Base-by-base conservation (phyloP, 2,888 invertebrate genomes). In the Noctua janthina region DNA sequence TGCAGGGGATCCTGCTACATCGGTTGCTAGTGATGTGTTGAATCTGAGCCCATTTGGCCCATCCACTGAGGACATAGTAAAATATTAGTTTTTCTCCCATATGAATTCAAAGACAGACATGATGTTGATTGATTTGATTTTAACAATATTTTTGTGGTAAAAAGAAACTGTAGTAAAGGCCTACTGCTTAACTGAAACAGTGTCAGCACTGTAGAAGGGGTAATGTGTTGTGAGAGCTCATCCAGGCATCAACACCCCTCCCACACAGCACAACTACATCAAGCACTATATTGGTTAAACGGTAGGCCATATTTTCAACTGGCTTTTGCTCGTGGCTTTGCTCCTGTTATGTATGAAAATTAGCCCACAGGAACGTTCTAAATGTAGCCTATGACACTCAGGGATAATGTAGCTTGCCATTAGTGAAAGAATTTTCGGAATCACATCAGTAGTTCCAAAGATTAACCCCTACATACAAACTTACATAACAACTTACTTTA, bases 41-140 rank as follows among this genome's bases (percentile, higher is more conserved):
- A 97, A 97, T 87, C 95, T 94, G 0, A 97, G 93, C 56, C 97
- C 97, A 91, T 97, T 97, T 11, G 97, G 97, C 20, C 97, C 97
- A 90, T 97, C 97, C 85, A 97, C 97, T 97, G 91, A 56, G 2
- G 15, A 69, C 4, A 69, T 64, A 15, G 15, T 56, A 1, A 8
- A 29, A 3, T 10, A 54, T 39, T 35, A 1, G 51, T 71, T 79
- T n/a, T 11, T 56, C 29, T 79, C 5, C 10, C 2, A 35, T 46
- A 29, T 43, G 15, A 1, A 29, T 8, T 35, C 1, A 23, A 49
- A 8, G 15, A 13, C 17, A 51, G 8, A 17, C 8, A 17, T 20
- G 23, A 29, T 29, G 20, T 77, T n/a, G 1, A 23, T 66, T 35
- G 17, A 35, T 59, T 51, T 64, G 2, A 43, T n/a, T 49, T 23